phyloP scores from a whole-genome alignment of 1,140 invertebrate species.

The Muscidifurax raptorellus region DNA sequence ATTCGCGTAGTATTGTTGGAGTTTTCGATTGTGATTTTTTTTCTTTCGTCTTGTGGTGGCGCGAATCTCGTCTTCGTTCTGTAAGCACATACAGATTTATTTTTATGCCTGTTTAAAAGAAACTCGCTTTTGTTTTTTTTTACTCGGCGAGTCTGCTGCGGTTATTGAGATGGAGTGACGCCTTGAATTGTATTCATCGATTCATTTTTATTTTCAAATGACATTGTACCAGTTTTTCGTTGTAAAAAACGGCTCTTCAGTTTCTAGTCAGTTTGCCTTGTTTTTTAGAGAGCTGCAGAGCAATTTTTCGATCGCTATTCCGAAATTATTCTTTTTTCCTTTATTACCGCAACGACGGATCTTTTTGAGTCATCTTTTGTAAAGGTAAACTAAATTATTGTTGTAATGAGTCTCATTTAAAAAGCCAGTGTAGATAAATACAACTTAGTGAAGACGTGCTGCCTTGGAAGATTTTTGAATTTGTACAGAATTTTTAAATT shows the following conservation, averaged over 20 bases:
- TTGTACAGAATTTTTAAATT: slow-evolving; percentile 51
- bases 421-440: slow-evolving; percentile 43
- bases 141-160: neutral
- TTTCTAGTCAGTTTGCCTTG: slow-evolving; percentile 49
- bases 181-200: neutral
- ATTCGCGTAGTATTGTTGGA: neutral
- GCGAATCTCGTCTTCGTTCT: slow-evolving; percentile 14
- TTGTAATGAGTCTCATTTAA: slow-evolving; percentile 18
- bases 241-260: slow-evolving; percentile 25
- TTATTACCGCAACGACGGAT: neutral
- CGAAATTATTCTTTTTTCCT: neutral
- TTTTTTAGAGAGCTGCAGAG: slow-evolving; percentile 62
- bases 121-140: neutral
- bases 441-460: slow-evolving; percentile 13
- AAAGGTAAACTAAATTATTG: neutral
- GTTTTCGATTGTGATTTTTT: neutral
- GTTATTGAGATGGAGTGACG: neutral
- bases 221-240: neutral
- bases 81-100: neutral
- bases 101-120: neutral
- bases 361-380: neutral
- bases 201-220: neutral
- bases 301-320: slow-evolving; percentile 32
- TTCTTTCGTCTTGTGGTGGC: neutral
- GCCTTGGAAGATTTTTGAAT: slow-evolving; percentile 42